Percentiles rank a stretch among this genome's conserved stretches.
phyloP scores from a whole-genome alignment of 2,888 invertebrate species.

The Ornithoptera priamus region DNA sequence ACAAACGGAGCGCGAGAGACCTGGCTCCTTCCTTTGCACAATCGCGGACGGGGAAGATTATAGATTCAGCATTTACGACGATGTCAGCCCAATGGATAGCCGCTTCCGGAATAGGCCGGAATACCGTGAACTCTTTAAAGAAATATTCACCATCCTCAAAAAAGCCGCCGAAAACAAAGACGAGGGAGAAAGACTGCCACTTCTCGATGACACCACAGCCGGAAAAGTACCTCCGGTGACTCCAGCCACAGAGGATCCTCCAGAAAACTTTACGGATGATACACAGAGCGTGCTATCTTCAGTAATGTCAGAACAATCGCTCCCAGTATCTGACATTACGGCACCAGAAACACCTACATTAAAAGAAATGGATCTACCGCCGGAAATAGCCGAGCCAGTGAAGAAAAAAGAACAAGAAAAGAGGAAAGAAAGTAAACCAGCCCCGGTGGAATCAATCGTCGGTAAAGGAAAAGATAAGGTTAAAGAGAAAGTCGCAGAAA shows the following conservation, averaged over 20 bases:
- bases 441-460: conserved; percentile 53
- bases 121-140: conserved; percentile 89
- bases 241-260: conserved; percentile 83
- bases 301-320: conserved; percentile 85
- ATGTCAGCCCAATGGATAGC: conserved; percentile 88
- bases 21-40: conserved; percentile 90
- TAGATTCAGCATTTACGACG: conserved; percentile 91
- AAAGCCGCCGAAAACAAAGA: conserved; percentile 91
- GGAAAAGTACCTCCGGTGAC: conserved; percentile 85
- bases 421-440: conserved; percentile 62
- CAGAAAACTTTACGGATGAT: conserved; percentile 84
- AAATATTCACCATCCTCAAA: conserved; percentile 90
- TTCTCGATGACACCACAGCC: conserved; percentile 82
- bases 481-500: conserved; percentile 41
- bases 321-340: conserved; percentile 84
- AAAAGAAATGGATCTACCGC: conserved; percentile 67
- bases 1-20: conserved; percentile 87
- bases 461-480: conserved; percentile 49
- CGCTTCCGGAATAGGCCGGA: conserved; percentile 91
- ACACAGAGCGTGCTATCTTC: conserved; percentile 88
- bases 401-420: conserved; percentile 52
- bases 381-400: conserved; percentile 37
- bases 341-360: conserved; percentile 77
- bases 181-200: conserved; percentile 86
- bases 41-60: conserved; percentile 93